A percentile compares a stretch with the other conserved stretches of the same genome.
phyloP scores from a whole-genome alignment of 2,113 vertebrate species.

The Eleginops maclovinus region DNA sequence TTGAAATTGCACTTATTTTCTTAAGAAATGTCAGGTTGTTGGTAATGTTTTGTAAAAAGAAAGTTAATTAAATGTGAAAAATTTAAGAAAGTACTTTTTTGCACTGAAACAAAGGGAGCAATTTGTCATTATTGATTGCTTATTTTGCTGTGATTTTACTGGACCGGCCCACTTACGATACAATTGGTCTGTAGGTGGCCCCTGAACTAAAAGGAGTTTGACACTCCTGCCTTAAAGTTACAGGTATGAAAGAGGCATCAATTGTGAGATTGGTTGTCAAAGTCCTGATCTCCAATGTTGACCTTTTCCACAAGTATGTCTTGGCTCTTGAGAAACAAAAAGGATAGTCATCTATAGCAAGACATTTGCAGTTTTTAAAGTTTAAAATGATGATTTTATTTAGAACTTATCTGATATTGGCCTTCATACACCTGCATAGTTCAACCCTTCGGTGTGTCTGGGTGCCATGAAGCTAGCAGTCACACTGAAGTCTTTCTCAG shows the following conservation, averaged over 20 bases:
- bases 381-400: not conserved
- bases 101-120: too few species aligned
- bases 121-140: too few species aligned
- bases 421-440: not conserved
- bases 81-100: too few species aligned
- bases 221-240: not conserved
- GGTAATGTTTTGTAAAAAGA: too few species aligned
- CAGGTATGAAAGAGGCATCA: not conserved
- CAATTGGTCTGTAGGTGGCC: too few species aligned
- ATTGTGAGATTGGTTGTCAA: not conserved
- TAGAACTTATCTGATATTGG: not conserved
- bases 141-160: too few species aligned
- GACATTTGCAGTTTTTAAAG: not conserved
- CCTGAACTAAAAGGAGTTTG: too few species aligned
- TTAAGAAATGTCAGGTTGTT: too few species aligned
- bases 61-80: too few species aligned
- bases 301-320: not conserved
- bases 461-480: not conserved
- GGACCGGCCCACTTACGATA: too few species aligned
- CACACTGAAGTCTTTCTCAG: slow-evolving; percentile 2
- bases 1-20: too few species aligned
- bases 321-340: too few species aligned
- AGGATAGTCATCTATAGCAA: not conserved
- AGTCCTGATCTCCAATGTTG: not conserved
- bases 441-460: slow-evolving; percentile 7